A percentile compares a stretch with the other conserved stretches of the same genome.
Evolutionary conservation across 2,797 vertebrate genomes (phyloP).

Genomic region (Nannoperca obscura): DNA sequence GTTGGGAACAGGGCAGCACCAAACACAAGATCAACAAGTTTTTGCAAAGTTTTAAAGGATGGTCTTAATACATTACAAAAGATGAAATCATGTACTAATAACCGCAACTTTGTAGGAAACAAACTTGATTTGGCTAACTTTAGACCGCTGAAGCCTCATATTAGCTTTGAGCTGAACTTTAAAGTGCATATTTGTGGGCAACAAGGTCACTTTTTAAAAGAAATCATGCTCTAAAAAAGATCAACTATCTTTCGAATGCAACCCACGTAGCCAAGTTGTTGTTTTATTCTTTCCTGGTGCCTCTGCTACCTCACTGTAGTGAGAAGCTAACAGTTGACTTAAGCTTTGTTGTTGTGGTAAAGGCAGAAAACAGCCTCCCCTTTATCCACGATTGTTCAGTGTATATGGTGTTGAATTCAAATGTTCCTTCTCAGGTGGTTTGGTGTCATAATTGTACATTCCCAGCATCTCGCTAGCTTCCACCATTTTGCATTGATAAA

Average conservation of each 20-base stretch:
- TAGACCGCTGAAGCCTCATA: background rate
- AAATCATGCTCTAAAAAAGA: too few species aligned
- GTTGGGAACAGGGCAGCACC: conserved; percentile 15
- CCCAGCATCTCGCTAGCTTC: background rate
- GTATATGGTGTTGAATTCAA: conserved; percentile 1
- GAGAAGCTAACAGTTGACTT: background rate
- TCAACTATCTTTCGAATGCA: background rate
- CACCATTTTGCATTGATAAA: background rate
- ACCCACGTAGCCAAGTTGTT: background rate
- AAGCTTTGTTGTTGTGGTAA: background rate
- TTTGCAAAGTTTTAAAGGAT: conserved; percentile 4
- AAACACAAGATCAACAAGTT: conserved; percentile 28
- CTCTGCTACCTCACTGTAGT: background rate
- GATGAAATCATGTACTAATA: background rate
- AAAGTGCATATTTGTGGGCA: background rate
- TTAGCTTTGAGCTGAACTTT: background rate
- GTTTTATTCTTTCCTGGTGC: background rate
- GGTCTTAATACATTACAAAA: background rate
- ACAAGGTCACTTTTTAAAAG: background rate
- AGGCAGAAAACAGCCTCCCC: background rate
- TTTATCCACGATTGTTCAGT: background rate
- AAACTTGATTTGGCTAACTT: background rate
- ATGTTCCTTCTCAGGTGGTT: background rate
- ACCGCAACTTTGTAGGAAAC: background rate
- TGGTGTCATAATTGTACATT: background rate